Conservation (phyloP, 1,140 invertebrate genomes). For the Sitobion miscanthi region DNA sequence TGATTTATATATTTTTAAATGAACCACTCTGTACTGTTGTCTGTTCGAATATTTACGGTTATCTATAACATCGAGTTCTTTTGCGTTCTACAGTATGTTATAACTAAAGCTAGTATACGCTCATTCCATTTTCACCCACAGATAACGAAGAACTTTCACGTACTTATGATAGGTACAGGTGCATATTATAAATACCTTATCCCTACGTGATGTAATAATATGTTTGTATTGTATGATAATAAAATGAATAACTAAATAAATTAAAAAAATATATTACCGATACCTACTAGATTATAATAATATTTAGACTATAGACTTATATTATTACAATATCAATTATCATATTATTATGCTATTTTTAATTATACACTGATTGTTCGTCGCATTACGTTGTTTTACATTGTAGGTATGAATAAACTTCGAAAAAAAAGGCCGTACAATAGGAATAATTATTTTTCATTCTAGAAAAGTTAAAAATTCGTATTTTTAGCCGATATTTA, state of each 20-base stretch:
- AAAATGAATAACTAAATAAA: background rate
- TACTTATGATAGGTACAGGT: background rate
- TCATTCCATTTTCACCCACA: background rate
- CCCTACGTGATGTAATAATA: background rate
- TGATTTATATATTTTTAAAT: background rate
- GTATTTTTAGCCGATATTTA: background rate
- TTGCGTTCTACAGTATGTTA: background rate
- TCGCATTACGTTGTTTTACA: background rate
- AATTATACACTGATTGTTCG: background rate
- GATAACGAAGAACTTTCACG: background rate
- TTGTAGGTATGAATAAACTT: background rate
- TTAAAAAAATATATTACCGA: background rate
- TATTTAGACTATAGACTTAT: background rate
- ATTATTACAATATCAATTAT: background rate
- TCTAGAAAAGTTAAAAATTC: background rate
- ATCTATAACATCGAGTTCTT: background rate
- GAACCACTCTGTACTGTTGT: background rate
- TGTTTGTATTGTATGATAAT: background rate
- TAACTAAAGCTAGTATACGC: too few relatives aligned
- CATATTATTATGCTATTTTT: background rate
- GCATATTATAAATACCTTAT: background rate
- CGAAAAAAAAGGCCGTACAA: background rate
- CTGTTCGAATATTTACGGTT: background rate
- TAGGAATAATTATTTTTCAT: background rate
- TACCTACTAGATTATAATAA: background rate